Evolutionary conservation across 2,888 invertebrate genomes (phyloP).

Genomic region (Rhyacophila evoluta): DNA sequence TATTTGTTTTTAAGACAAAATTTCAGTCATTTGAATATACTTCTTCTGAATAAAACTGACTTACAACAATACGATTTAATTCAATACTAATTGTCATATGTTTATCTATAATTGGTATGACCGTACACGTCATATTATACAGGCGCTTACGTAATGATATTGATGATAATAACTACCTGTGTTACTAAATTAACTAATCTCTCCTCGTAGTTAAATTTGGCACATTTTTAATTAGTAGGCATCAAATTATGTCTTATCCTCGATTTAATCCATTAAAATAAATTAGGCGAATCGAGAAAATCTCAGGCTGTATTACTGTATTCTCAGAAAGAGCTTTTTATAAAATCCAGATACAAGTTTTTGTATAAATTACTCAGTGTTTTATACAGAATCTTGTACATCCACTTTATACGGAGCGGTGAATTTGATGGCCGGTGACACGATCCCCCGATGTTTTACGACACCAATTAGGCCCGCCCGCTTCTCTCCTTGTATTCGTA

Average conservation of each 20-base stretch:
- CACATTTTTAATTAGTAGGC: too few species aligned
- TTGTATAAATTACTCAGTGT: neutral
- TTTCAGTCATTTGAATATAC: too few species aligned
- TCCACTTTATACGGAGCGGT: neutral
- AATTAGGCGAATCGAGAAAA: neutral
- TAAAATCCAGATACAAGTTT: neutral
- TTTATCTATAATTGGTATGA: too few species aligned
- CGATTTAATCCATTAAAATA: neutral
- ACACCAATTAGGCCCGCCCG: neutral
- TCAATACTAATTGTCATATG: too few species aligned
- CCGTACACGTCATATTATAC: too few species aligned
- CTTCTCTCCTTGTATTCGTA: constrained; percentile 15
- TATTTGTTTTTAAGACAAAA: too few species aligned
- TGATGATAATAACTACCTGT: too few species aligned
- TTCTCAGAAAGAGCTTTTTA: neutral
- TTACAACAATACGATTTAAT: too few species aligned
- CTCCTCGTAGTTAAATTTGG: too few species aligned
- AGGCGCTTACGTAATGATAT: too few species aligned
- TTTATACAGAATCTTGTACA: neutral
- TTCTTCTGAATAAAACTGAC: too few species aligned
- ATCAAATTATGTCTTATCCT: neutral
- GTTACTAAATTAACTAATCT: too few species aligned
- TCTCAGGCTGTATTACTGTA: neutral
- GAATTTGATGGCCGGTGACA: constrained; percentile 25
- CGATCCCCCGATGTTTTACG: constrained; percentile 22